Conservation (phyloP, 2,888 invertebrate genomes). For the Cephonodes hylas region DNA sequence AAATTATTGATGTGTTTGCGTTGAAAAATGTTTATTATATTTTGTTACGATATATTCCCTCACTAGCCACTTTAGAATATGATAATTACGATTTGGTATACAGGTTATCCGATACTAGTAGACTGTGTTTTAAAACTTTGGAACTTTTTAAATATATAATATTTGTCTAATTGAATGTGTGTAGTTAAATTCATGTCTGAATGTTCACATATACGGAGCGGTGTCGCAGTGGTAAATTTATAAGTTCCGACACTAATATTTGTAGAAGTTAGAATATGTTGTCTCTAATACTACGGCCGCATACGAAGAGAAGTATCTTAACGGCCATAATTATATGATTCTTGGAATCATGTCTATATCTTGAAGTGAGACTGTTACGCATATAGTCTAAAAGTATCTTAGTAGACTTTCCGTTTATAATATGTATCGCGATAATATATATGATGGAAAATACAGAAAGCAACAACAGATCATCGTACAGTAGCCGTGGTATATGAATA, state of each 20-base stretch:
- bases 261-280: background rate
- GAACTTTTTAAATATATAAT: background rate
- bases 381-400: background rate
- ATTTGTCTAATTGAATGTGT: background rate
- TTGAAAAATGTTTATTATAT: too few relatives aligned
- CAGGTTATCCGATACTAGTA: background rate
- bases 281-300: background rate
- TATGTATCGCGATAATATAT: too few relatives aligned
- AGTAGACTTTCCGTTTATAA: too few relatives aligned
- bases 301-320: background rate
- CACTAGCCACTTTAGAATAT: too few relatives aligned
- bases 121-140: background rate
- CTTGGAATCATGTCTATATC: too few relatives aligned
- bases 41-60: too few relatives aligned
- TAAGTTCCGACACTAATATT: background rate
- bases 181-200: background rate
- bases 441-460: too few relatives aligned
- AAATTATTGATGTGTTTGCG: too few relatives aligned
- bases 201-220: background rate
- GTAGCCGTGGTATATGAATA: background rate
- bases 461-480: too few relatives aligned
- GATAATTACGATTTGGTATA: too few relatives aligned
- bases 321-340: too few relatives aligned
- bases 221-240: background rate
- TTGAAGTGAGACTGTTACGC: background rate